Evolutionary conservation across 2,113 vertebrate species (phyloP).

Genomic region (Thunnus maccoyii): DNA sequence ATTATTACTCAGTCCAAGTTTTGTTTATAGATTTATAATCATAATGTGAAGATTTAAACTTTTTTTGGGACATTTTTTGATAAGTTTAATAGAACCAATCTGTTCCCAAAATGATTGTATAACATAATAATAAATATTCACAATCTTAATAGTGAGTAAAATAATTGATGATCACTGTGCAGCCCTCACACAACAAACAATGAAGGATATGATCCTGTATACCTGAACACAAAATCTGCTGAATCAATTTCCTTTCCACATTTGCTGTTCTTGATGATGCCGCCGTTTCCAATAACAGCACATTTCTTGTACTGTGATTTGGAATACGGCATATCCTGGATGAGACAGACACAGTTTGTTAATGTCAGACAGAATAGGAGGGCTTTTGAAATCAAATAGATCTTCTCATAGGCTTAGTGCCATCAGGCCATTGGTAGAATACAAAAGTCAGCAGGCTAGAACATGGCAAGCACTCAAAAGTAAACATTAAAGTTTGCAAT

Average conservation of each 20-base stretch:
- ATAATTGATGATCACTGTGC: background rate
- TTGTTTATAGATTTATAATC: too few relatives aligned
- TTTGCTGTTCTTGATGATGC: constrained; percentile 96
- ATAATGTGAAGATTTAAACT: too few relatives aligned
- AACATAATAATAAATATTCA: background rate
- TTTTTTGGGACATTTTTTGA: too few relatives aligned
- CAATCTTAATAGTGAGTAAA: background rate
- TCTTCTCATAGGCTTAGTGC: background rate
- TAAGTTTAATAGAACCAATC: background rate
- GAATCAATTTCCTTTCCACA: constrained; percentile 96
- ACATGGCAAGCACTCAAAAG: background rate
- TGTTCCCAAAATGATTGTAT: background rate
- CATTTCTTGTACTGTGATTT: constrained; percentile 98
- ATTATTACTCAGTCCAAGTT: too few relatives aligned
- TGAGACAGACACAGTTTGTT: constrained; percentile 29
- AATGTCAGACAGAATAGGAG: background rate
- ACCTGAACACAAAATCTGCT: constrained; percentile 97
- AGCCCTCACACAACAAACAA: constrained; percentile 9
- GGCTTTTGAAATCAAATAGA: background rate
- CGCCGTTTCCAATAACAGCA: constrained; percentile 96
- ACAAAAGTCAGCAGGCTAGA: background rate
- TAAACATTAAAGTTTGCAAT: background rate
- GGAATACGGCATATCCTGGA: constrained; percentile 96
- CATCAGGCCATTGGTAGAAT: background rate
- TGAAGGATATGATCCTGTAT: constrained; percentile 11